A percentile compares a stretch with the other conserved stretches of the same genome.
Evolutionary conservation across 2,888 invertebrate genomes (phyloP).

Genomic region (Falcaria lacertinaria): DNA sequence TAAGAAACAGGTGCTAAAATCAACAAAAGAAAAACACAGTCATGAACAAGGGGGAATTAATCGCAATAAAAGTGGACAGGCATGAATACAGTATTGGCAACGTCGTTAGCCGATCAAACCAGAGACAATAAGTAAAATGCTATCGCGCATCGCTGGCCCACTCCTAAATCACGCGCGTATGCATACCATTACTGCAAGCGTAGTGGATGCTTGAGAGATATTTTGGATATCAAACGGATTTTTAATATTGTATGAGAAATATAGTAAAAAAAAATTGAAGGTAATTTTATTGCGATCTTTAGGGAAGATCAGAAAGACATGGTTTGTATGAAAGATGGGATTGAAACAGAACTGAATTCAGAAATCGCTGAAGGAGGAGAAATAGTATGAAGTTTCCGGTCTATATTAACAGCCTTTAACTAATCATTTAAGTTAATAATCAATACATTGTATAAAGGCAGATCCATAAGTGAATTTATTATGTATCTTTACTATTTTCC

Average conservation of each 20-base stretch:
- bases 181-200: conserved; percentile 29
- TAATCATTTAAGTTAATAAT: no score
- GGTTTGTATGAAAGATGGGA: no score
- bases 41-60: conserved; percentile 28
- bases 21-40: not conserved
- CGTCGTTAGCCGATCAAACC: conserved; percentile 50
- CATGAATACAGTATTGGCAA: conserved; percentile 44
- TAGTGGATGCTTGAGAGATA: conserved; percentile 15
- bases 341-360: no score
- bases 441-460: no score
- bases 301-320: no score
- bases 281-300: no score
- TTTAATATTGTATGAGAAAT: no score
- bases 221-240: conserved; percentile 16
- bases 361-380: no score
- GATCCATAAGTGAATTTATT: not conserved
- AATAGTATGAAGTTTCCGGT: no score
- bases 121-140: conserved; percentile 64
- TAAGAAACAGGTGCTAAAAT: conserved; percentile 7
- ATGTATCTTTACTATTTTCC: not conserved
- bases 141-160: conserved; percentile 50
- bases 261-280: no score
- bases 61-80: conserved; percentile 56
- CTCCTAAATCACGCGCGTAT: conserved; percentile 51
- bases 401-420: no score